phyloP scores from a whole-genome alignment of 2,797 vertebrate genomes.

The Sebastes kiyomatsui region DNA sequence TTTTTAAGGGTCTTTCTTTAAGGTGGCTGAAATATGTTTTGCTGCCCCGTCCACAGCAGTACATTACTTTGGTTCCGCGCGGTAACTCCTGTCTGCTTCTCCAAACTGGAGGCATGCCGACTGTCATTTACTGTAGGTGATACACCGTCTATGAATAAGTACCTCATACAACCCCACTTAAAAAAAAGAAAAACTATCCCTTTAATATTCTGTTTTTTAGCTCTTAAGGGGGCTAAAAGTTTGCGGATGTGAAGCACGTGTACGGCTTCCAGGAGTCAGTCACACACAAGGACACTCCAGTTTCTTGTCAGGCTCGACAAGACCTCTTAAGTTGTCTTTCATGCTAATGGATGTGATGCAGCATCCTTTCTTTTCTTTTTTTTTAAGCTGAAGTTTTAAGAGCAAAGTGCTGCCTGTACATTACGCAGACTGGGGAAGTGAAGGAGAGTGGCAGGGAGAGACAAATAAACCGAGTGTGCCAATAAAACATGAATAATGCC shows the following conservation, averaged over 20 bases:
- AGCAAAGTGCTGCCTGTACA: conserved; percentile 49
- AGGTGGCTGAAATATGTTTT: no score
- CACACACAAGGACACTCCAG: conserved; percentile 14
- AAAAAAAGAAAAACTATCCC: no score
- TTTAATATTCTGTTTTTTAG: conserved; percentile 7
- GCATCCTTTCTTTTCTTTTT: not conserved
- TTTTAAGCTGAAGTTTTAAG: conserved; percentile 42
- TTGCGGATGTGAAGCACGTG: not conserved
- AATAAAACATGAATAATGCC: conserved; percentile 76
- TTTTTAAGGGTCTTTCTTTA: no score
- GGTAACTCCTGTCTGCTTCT: no score
- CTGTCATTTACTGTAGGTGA: no score
- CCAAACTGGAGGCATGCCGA: no score
- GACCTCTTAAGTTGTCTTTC: conserved; percentile 58
- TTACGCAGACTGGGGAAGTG: not conserved
- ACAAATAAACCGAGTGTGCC: conserved; percentile 55
- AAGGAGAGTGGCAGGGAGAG: conserved; percentile 5
- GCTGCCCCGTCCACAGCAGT: no score
- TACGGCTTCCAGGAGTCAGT: conserved; percentile 1
- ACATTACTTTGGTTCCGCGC: no score
- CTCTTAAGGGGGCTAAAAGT: conserved; percentile 13
- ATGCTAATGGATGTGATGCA: conserved; percentile 55
- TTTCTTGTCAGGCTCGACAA: conserved; percentile 37
- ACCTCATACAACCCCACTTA: no score
- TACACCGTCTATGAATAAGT: no score